Percentiles rank a stretch among this genome's conserved stretches.
These are phyloP conservation scores for Salvelinus fontinalis DNA, from an alignment of 2,113 vertebrate species.

Conservation along the genomic window DNA sequence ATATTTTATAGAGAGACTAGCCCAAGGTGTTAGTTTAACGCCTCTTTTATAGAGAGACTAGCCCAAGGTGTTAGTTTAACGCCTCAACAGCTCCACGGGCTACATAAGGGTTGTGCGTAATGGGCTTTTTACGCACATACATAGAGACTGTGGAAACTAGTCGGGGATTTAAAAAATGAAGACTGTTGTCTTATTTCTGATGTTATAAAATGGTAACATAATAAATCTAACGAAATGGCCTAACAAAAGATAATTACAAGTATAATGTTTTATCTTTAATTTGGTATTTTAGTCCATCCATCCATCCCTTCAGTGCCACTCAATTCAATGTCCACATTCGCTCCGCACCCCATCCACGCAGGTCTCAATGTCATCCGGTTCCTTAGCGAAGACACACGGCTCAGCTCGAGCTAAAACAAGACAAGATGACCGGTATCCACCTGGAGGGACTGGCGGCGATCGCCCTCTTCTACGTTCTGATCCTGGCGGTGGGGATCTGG, in stretches of 20 bases:
- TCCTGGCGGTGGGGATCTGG: conserved; percentile 96
- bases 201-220: neutral
- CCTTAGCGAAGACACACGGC: conserved; percentile 59
- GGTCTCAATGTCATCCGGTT: conserved; percentile 79
- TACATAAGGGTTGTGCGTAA: conserved; percentile 30
- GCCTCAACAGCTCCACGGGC: neutral
- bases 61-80: neutral
- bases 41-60: too few species aligned
- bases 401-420: conserved; percentile 69
- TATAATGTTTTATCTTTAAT: neutral
- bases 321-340: neutral
- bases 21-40: too few species aligned
- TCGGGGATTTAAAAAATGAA: neutral
- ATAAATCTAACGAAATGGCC: neutral
- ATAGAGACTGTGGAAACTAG: neutral
- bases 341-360: conserved; percentile 31
- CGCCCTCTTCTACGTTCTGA: conserved; percentile 91
- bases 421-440: conserved; percentile 86
- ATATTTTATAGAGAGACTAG: too few species aligned
- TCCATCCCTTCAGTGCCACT: neutral
- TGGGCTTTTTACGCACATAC: conserved; percentile 34
- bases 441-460: conserved; percentile 93
- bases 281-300: neutral
- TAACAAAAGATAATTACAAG: neutral
- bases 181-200: neutral